Conservation (phyloP, 2,113 vertebrate species). For the Pyxicephalus adspersus region DNA sequence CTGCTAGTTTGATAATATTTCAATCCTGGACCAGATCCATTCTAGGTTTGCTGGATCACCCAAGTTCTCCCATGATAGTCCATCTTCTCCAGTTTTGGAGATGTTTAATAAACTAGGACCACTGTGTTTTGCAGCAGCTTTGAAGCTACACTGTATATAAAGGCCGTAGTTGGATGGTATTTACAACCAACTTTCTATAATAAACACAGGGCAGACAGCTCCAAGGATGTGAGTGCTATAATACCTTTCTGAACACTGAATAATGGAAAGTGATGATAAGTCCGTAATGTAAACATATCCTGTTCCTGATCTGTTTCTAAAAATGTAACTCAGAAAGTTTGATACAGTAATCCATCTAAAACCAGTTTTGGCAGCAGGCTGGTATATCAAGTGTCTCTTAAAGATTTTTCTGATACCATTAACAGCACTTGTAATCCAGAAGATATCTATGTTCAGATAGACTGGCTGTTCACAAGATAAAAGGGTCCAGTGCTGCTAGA, state of each 20-base stretch:
- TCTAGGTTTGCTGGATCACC: no score
- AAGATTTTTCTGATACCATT: conserved; percentile 22
- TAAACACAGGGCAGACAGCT: background rate
- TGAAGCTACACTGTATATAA: no score
- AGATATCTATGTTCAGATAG: conserved; percentile 12
- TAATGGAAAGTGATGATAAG: background rate
- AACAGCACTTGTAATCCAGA: background rate
- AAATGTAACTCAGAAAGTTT: conserved; percentile 9
- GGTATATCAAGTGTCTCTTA: conserved; percentile 30
- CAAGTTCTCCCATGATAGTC: no score
- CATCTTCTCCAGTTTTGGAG: no score
- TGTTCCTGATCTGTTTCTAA: conserved; percentile 16
- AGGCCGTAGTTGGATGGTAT: no score
- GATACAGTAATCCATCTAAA: conserved; percentile 36
- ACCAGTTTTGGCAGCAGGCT: conserved; percentile 19
- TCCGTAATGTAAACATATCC: conserved; percentile 11
- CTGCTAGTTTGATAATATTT: no score
- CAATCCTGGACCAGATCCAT: no score
- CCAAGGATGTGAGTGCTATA: background rate
- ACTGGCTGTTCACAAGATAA: background rate
- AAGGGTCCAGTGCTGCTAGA: background rate
- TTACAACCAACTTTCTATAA: background rate
- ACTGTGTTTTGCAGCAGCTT: no score
- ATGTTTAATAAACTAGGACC: no score
- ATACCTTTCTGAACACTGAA: background rate